A percentile compares a stretch with the other conserved stretches of the same genome.
phyloP scores from a whole-genome alignment of 1,140 invertebrate genomes.

The Sitodiplosis mosellana region DNA sequence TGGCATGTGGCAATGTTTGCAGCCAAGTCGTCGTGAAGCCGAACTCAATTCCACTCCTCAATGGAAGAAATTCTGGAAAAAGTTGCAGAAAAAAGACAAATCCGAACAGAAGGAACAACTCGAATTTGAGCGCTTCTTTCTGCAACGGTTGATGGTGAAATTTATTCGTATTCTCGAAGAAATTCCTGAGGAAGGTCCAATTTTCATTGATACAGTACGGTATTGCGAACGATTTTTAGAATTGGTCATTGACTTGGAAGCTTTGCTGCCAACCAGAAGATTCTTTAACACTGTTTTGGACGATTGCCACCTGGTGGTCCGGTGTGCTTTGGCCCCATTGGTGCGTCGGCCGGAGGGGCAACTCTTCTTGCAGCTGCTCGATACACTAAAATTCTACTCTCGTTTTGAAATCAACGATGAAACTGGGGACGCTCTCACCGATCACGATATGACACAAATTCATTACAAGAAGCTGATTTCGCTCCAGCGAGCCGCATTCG shows the following conservation, averaged over 20 bases:
- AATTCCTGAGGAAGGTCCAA: constrained; percentile 44
- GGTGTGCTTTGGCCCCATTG: constrained; percentile 66
- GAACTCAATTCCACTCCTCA: constrained; percentile 76
- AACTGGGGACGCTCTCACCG: constrained; percentile 82
- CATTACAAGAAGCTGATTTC: constrained; percentile 86
- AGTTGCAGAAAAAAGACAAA: constrained; percentile 69
- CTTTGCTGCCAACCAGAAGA: constrained; percentile 79
- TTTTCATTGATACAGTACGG: constrained; percentile 32
- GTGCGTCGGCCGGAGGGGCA: constrained; percentile 64
- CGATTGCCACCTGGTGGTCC: constrained; percentile 83
- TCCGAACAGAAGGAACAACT: constrained; percentile 49
- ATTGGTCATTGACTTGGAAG: constrained; percentile 90
- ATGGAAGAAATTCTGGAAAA: constrained; percentile 83
- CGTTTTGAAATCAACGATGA: constrained; percentile 96
- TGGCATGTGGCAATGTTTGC: constrained; percentile 83
- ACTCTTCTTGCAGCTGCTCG: constrained; percentile 70
- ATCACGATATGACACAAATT: constrained; percentile 79
- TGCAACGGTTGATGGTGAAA: constrained; percentile 76
- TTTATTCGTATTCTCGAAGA: constrained; percentile 70
- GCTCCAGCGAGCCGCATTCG: constrained; percentile 83
- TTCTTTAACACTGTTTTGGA: constrained; percentile 96
- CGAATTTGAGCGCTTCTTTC: constrained; percentile 75
- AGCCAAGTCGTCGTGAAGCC: constrained; percentile 64
- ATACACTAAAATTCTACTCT: constrained; percentile 93
- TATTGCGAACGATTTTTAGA: constrained; percentile 96